Conservation (phyloP, 2,888 invertebrate species). For the Aphidoletes aphidimyza region DNA sequence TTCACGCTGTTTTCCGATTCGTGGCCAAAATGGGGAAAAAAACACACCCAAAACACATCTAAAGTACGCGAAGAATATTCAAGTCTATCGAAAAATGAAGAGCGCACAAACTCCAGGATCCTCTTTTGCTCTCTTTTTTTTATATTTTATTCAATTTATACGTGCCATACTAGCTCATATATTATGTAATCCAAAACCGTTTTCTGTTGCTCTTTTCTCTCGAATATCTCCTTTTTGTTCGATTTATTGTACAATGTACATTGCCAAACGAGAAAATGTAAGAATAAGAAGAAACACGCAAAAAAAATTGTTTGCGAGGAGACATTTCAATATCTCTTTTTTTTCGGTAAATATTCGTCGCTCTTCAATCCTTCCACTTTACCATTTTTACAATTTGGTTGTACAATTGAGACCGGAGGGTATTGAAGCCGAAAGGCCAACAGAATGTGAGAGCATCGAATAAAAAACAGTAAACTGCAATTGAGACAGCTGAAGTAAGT, state of each 20-base stretch:
- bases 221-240: no score
- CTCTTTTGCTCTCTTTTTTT: constrained; percentile 1
- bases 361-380: constrained; percentile 23
- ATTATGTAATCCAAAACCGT: constrained; percentile 40
- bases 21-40: not conserved
- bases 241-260: not conserved
- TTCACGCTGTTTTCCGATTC: not conserved
- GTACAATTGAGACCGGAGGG: no score
- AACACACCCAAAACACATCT: not conserved
- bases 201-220: not conserved
- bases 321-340: not conserved
- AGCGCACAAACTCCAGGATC: not conserved
- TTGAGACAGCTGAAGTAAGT: constrained; percentile 25
- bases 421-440: not conserved
- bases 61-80: not conserved
- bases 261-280: no score
- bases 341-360: not conserved
- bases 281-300: not conserved
- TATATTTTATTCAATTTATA: constrained; percentile 48
- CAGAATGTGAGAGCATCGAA: not conserved
- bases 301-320: constrained; percentile 25
- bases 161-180: constrained; percentile 34
- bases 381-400: no score
- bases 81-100: not conserved
- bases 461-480: not conserved